These are phyloP conservation scores for Thera britannica DNA, from an alignment of 2,888 invertebrate species.

Conservation along the genomic window DNA sequence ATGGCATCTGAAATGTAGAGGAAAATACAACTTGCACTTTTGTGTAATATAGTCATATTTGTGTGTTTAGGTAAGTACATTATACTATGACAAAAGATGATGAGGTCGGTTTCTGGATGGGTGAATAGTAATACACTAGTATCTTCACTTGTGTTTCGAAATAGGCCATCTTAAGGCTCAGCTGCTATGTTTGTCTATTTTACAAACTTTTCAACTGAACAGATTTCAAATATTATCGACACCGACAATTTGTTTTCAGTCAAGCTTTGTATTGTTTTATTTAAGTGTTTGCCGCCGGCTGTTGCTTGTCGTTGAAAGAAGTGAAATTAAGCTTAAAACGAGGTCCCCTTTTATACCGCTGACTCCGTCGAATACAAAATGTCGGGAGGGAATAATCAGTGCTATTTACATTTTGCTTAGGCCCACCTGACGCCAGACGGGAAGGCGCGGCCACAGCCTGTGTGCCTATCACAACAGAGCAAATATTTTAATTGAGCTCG, in stretches of 20 bases:
- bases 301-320: slow-evolving; percentile 43
- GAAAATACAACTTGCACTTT: neutral
- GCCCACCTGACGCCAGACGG: slow-evolving; percentile 63
- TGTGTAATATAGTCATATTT: too few species aligned
- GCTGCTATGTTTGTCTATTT: neutral
- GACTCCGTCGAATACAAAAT: slow-evolving; percentile 67
- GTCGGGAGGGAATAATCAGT: slow-evolving; percentile 65
- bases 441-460: slow-evolving; percentile 40
- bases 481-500: slow-evolving; percentile 50
- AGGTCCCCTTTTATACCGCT: slow-evolving; percentile 59
- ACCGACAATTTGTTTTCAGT: slow-evolving; percentile 32
- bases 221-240: slow-evolving; percentile 14
- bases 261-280: slow-evolving; percentile 38
- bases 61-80: too few species aligned
- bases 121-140: too few species aligned
- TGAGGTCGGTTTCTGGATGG: too few species aligned
- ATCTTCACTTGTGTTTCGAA: too few species aligned
- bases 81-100: too few species aligned
- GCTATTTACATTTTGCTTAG: slow-evolving; percentile 73
- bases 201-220: neutral
- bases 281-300: slow-evolving; percentile 39
- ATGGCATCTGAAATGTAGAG: slow-evolving; percentile 1
- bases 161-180: too few species aligned
- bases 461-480: slow-evolving; percentile 46
- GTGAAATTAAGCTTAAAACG: slow-evolving; percentile 58